phyloP scores from a whole-genome alignment of 2,797 vertebrate genomes.

The Sus cebifrons region DNA sequence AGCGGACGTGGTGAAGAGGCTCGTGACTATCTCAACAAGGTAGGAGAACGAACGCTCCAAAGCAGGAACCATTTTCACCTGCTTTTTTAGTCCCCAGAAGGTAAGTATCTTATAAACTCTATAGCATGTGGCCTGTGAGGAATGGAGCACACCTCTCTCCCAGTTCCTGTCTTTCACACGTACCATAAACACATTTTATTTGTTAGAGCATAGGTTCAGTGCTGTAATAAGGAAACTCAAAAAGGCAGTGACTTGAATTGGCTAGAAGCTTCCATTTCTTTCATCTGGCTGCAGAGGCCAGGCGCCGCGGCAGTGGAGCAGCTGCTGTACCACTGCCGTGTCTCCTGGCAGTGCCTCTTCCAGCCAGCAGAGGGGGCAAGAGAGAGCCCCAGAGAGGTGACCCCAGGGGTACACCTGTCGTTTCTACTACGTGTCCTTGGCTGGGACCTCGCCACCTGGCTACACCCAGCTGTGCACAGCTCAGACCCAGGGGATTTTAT shows the following conservation, averaged over 20 bases:
- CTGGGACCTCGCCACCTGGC: neutral
- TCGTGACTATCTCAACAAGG: conserved; percentile 92
- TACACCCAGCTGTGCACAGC: neutral
- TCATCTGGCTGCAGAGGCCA: neutral
- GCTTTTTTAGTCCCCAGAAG: neutral
- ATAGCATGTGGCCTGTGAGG: neutral
- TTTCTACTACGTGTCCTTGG: rapidly evolving
- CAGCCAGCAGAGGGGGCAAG: neutral
- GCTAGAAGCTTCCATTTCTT: neutral
- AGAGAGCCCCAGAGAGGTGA: neutral
- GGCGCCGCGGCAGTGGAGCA: neutral
- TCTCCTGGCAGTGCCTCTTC: neutral
- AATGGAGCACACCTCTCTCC: neutral
- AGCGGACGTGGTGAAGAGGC: conserved; percentile 94
- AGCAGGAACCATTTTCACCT: neutral
- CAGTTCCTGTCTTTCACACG: rapidly evolving
- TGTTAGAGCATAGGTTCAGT: neutral
- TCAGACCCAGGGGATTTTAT: neutral
- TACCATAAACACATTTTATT: neutral
- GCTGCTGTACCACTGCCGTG: neutral
- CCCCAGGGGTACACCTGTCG: neutral
- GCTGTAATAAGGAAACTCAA: neutral
- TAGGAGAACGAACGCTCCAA: conserved; percentile 76
- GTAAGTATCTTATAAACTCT: neutral
- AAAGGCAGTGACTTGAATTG: neutral